A percentile compares a stretch with the other conserved stretches of the same genome.
phyloP scores from a whole-genome alignment of 2,113 vertebrate species.

The Amia ocellicauda region DNA sequence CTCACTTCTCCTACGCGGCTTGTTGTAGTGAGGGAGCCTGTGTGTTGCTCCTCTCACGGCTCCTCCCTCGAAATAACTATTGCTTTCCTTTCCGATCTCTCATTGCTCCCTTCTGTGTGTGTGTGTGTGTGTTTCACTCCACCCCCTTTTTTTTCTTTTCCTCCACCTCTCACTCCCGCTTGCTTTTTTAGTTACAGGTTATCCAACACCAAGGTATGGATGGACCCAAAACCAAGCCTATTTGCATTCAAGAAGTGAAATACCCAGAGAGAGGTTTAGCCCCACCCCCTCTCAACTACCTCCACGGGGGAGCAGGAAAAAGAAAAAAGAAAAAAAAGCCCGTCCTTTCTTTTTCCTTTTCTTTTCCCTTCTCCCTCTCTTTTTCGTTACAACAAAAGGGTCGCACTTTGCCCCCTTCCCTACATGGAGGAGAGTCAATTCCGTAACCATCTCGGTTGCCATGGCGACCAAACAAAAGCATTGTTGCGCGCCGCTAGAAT shows the following conservation, averaged over 20 bases:
- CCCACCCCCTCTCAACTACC: neutral
- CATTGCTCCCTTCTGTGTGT: neutral
- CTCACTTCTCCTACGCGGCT: neutral
- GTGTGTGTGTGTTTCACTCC: slow-evolving; percentile 31
- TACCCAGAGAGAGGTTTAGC: neutral
- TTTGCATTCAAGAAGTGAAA: neutral
- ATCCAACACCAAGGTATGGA: slow-evolving; percentile 8
- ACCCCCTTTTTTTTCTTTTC: slow-evolving; percentile 27
- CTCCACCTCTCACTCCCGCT: slow-evolving; percentile 21
- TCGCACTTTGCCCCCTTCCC: slow-evolving; percentile 1
- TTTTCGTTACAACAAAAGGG: slow-evolving; percentile 1
- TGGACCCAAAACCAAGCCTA: neutral
- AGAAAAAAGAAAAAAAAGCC: too few relatives aligned
- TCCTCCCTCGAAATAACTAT: slow-evolving; percentile 18
- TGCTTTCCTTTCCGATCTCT: slow-evolving; percentile 10
- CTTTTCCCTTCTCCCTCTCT: neutral
- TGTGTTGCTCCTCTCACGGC: slow-evolving; percentile 3
- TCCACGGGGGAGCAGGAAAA: neutral
- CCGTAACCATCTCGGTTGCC: slow-evolving; percentile 14
- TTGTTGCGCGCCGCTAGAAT: slow-evolving; percentile 6
- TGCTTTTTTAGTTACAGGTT: slow-evolving; percentile 3
- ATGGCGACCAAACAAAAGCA: slow-evolving; percentile 15
- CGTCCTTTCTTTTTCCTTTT: neutral
- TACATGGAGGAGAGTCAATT: slow-evolving; percentile 3
- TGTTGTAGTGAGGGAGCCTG: slow-evolving; percentile 1